Percentiles rank a stretch among this genome's conserved stretches.
phyloP scores from a whole-genome alignment of 2,113 vertebrate genomes.

The Cettia cetti region DNA sequence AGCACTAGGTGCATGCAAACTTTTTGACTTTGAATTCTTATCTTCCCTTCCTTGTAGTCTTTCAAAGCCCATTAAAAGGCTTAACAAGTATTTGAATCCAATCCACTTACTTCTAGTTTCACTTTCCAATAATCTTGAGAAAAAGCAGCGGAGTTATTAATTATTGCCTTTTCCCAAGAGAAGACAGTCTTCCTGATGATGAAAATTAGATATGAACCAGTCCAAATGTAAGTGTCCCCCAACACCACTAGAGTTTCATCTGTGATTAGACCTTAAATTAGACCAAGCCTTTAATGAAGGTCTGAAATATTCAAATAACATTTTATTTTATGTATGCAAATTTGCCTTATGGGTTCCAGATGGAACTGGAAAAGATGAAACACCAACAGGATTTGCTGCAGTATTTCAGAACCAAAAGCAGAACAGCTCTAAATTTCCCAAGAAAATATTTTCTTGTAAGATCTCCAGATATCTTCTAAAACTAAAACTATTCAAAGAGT shows the following conservation, averaged over 20 bases:
- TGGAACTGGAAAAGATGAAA: slow-evolving; percentile 20
- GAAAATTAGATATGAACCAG: not conserved
- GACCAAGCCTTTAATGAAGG: not conserved
- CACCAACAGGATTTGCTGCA: not conserved
- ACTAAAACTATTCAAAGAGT: not conserved
- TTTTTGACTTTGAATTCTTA: not conserved
- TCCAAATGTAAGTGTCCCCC: not conserved
- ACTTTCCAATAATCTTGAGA: not conserved
- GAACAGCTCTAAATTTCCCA: not conserved
- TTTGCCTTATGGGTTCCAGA: slow-evolving; percentile 36
- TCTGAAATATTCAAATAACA: slow-evolving; percentile 19
- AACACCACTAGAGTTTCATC: slow-evolving; percentile 14
- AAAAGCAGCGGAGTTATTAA: not conserved
- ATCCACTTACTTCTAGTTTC: not conserved
- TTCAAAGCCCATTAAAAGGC: not conserved
- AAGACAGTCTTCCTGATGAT: not conserved
- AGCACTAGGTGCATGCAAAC: not conserved
- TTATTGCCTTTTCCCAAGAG: not conserved
- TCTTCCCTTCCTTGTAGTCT: not conserved
- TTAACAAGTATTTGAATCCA: not conserved
- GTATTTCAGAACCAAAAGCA: not conserved
- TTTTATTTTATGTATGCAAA: slow-evolving; percentile 44
- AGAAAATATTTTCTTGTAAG: not conserved
- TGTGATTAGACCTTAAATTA: slow-evolving; percentile 33
- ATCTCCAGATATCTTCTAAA: not conserved